Percentiles rank a stretch among this genome's conserved stretches.
phyloP scores from a whole-genome alignment of 2,113 vertebrate genomes.

The Ivindomyrus marchei region DNA sequence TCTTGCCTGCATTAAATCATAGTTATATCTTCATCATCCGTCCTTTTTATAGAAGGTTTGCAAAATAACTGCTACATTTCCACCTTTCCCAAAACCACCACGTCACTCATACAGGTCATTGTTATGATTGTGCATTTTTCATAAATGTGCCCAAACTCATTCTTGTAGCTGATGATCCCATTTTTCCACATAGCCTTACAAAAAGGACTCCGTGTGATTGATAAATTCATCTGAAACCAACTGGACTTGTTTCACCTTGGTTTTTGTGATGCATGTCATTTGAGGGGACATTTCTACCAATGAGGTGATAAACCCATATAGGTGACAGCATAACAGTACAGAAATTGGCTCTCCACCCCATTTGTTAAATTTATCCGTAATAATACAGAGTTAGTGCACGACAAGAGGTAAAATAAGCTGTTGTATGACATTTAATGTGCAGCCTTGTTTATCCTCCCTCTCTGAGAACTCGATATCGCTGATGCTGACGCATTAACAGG shows the following conservation, averaged over 20 bases:
- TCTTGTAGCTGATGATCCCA: neutral
- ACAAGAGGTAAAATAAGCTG: neutral
- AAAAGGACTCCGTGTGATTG: neutral
- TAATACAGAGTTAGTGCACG: neutral
- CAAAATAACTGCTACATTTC: neutral
- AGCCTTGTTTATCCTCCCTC: neutral
- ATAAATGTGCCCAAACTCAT: neutral
- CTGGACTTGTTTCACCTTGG: slow-evolving; percentile 17
- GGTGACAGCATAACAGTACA: slow-evolving; percentile 18
- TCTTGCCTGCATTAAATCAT: neutral
- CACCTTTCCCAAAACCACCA: neutral
- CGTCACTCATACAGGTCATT: no score
- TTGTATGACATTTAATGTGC: neutral
- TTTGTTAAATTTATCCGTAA: slow-evolving; percentile 36
- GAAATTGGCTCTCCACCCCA: slow-evolving; percentile 29
- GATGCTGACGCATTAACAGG: neutral
- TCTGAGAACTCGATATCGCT: neutral
- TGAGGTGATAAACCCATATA: slow-evolving; percentile 25
- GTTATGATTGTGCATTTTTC: neutral
- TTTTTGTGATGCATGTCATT: slow-evolving; percentile 28
- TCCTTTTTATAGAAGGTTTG: neutral
- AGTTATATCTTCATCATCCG: neutral
- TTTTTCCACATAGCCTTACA: neutral
- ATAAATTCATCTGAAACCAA: slow-evolving; percentile 22
- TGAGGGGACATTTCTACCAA: neutral